Evolutionary conservation across 2,113 vertebrate genomes (phyloP), one percentile per base, ranked within the genome.

Genomic region (Hemibagrus wyckioides): DNA sequence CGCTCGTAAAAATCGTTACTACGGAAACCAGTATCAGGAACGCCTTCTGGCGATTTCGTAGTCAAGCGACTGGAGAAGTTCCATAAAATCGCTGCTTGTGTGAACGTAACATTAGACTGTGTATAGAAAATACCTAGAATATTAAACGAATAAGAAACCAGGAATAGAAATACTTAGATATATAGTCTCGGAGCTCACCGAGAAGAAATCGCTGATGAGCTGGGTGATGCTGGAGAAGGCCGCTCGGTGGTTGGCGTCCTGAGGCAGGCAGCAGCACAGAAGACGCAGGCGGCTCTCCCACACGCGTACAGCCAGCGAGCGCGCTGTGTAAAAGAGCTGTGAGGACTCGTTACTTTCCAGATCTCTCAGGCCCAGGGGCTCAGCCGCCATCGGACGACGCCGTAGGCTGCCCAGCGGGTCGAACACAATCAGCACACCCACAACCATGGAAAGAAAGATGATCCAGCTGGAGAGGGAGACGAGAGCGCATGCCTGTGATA

Each of bases 171-270:
- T 48, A 48, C 9, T 7, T 48, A 48, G 44, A 5, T 48, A 23
- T 11, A 14, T 13, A 33, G 39, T 13, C 23, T 41, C 6, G 14
- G 15, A 6, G 28, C 94, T 92, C 92, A 99, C 98, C 0, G 97
- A 96, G 89, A 99, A 99, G 94, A 97, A 99, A 89, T 65, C 50
- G 25, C 96, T 95, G 94, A 99, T 91, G 44, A 99, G 97, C 90
- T 98, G 94, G 0, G 97, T 93, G 0, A 97, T 97, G 90, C 96
- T 97, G 59, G 96, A 97, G 88, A 99, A 99, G 7, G 97, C 98
- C 0, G 96, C 96, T 0, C 96, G 92, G 82, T 97, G 93, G 77
- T 96, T 97, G 8, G 99, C 97, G 0, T 99, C 97, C 83, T 96
- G 96, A 36, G 96, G 96, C 9, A 98, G 89, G n/a, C 98, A 99